Percentiles rank a stretch among this genome's conserved stretches.
These are phyloP conservation scores for Epizoanthus rinbou DNA, from an alignment of 92 coral and sea anemone species.

Conservation along the genomic window DNA sequence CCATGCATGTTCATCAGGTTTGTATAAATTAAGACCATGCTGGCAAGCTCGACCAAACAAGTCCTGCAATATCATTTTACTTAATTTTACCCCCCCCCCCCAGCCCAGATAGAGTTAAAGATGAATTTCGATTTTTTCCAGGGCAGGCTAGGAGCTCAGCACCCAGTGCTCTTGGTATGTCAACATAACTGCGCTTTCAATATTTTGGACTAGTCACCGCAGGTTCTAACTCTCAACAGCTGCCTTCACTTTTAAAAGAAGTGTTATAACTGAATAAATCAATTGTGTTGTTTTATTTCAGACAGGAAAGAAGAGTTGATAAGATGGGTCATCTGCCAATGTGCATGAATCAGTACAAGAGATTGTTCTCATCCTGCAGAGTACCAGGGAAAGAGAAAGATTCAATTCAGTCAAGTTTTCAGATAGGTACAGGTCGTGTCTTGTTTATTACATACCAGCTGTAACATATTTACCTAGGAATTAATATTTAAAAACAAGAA, in stretches of 20 bases:
- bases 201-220: neutral
- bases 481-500: no score
- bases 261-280: neutral
- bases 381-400: slow-evolving; percentile 86
- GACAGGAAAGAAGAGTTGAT: slow-evolving; percentile 69
- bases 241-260: neutral
- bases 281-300: slow-evolving; percentile 11
- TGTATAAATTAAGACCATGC: no score
- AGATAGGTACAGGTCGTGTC: slow-evolving; percentile 59
- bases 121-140: no score
- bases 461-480: neutral
- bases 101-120: no score
- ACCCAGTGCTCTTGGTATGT: neutral
- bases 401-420: slow-evolving; percentile 58
- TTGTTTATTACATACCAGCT: no score
- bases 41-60: no score
- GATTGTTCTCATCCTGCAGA: slow-evolving; percentile 79
- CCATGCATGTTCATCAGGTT: no score
- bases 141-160: no score
- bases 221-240: neutral
- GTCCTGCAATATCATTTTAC: no score
- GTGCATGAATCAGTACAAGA: slow-evolving; percentile 87
- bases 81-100: no score
- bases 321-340: slow-evolving; percentile 71
- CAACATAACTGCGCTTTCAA: neutral